Evolutionary conservation across 2,888 invertebrate genomes (phyloP).

Genomic region (Drosophila eohydei): DNA sequence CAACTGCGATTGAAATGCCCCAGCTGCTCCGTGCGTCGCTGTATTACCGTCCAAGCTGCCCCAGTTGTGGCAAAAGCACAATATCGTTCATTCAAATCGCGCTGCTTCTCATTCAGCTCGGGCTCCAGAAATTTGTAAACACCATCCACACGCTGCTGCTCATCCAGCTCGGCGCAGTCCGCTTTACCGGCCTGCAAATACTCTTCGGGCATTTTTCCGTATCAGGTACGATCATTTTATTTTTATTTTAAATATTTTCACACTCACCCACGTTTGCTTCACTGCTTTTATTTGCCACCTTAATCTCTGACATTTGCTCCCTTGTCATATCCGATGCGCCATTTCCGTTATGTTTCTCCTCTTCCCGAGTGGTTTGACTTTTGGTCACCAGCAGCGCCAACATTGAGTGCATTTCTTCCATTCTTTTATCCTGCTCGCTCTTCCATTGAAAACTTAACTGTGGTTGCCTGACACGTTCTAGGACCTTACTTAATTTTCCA

Average conservation of each 20-base stretch:
- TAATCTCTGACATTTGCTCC: conserved; percentile 7
- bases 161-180: conserved; percentile 84
- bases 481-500: background rate
- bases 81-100: conserved; percentile 85
- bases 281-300: background rate
- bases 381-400: conserved; percentile 77
- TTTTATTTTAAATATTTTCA: background rate
- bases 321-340: background rate
- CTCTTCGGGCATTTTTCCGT: conserved; percentile 47
- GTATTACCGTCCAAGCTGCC: conserved; percentile 87
- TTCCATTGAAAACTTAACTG: conserved; percentile 24
- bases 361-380: conserved; percentile 28
- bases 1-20: conserved; percentile 87
- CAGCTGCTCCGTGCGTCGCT: conserved; percentile 83
- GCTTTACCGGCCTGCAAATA: conserved; percentile 78
- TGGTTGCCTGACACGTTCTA: conserved; percentile 51
- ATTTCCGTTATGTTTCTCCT: conserved; percentile 41
- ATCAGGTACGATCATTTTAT: conserved; percentile 37
- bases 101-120: conserved; percentile 76
- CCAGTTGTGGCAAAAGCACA: conserved; percentile 86
- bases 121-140: conserved; percentile 83
- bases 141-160: conserved; percentile 81
- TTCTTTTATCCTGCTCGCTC: conserved; percentile 52
- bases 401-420: conserved; percentile 81
- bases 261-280: conserved; percentile 35